Evolutionary conservation across 1,140 invertebrate species (phyloP).

Genomic region (Aradophagus sp.): DNA sequence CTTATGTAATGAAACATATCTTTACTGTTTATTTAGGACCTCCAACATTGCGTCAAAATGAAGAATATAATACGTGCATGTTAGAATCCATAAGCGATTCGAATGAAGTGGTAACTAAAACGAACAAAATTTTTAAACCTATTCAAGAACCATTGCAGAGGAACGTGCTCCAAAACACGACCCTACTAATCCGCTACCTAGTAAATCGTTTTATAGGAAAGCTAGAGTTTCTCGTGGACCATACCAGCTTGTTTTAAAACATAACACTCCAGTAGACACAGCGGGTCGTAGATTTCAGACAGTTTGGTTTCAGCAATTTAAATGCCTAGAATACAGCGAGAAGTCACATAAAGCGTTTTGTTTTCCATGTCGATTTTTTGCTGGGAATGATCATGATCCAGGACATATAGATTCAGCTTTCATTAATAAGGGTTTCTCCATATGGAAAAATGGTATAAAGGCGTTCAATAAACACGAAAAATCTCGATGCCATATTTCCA

Average conservation of each 20-base stretch:
- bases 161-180: constrained; percentile 16
- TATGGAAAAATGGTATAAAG: constrained; percentile 15
- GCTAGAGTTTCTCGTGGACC: constrained; percentile 13
- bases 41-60: no score
- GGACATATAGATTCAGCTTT: constrained; percentile 17
- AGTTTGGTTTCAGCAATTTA: constrained; percentile 25
- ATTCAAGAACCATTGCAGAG: no score
- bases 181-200: constrained; percentile 5
- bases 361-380: constrained; percentile 21
- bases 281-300: constrained; percentile 15
- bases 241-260: constrained; percentile 17
- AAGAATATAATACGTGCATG: no score
- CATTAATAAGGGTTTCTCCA: constrained; percentile 17
- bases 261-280: constrained; percentile 6
- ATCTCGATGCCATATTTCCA: constrained; percentile 22
- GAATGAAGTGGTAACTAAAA: no score
- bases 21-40: no score
- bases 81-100: no score
- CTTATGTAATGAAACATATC: no score
- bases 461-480: constrained; percentile 19
- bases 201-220: constrained; percentile 12
- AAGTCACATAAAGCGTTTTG: constrained; percentile 19
- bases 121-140: no score
- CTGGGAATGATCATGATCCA: constrained; percentile 3
- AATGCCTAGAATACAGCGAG: constrained; percentile 21